Evolutionary conservation across 64 coral and sea anemone genomes (phyloP).

Genomic region (Montipora foliosa): DNA sequence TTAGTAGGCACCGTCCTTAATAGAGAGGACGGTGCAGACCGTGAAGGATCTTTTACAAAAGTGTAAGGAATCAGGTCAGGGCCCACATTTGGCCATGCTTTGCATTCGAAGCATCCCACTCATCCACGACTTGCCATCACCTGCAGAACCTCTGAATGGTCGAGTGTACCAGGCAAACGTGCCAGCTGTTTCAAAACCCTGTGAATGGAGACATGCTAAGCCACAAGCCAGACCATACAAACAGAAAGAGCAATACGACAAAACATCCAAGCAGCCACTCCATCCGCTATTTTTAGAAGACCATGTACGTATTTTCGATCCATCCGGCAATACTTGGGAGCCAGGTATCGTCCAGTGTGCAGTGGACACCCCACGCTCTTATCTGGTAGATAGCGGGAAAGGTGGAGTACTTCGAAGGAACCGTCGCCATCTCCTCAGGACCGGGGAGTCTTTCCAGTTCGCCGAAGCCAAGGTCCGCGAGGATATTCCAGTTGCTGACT

Average conservation of each 20-base stretch:
- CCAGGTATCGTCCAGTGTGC: slow-evolving; percentile 38
- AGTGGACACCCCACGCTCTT: slow-evolving; percentile 4
- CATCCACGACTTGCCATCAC: too few species aligned
- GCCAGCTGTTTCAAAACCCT: not conserved
- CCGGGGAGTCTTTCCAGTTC: not conserved
- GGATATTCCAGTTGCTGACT: not conserved
- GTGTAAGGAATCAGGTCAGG: too few species aligned
- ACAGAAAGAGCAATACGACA: slow-evolving; percentile 31
- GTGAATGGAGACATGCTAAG: not conserved
- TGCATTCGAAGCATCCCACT: too few species aligned
- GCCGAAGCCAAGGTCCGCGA: not conserved
- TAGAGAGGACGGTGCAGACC: slow-evolving; percentile 1
- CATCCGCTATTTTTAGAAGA: slow-evolving; percentile 3
- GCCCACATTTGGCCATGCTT: too few species aligned
- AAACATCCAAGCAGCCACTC: slow-evolving; percentile 13
- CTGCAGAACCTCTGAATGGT: too few species aligned
- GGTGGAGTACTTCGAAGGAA: slow-evolving; percentile 16
- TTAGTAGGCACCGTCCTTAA: too few species aligned
- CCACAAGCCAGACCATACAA: slow-evolving; percentile 16
- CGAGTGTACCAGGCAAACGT: too few species aligned
- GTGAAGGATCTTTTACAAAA: not conserved
- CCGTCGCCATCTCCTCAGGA: not conserved
- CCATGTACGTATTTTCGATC: slow-evolving; percentile 35
- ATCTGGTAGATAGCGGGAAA: slow-evolving; percentile 26
- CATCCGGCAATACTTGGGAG: not conserved